These are phyloP conservation scores for Girardia tigrina DNA, from an alignment of 2,888 invertebrate species.

Conservation along the genomic window DNA sequence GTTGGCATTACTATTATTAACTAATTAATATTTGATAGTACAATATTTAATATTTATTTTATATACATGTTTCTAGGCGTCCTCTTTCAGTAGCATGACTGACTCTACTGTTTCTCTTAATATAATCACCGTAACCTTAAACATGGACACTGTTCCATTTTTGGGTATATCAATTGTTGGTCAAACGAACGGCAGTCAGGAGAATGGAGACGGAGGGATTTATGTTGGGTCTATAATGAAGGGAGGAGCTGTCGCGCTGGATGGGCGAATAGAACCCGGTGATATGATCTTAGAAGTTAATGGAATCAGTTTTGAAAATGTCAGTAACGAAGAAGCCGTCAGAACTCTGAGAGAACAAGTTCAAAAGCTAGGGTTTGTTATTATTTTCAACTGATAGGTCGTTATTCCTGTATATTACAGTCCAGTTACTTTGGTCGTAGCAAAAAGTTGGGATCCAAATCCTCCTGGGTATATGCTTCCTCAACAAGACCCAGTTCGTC, in stretches of 20 bases:
- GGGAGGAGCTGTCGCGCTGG: constrained; percentile 34
- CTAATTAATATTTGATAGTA: background rate
- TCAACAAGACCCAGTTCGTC: constrained; percentile 73
- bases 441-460: constrained; percentile 23
- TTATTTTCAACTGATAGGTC: background rate
- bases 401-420: background rate
- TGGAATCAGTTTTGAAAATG: constrained; percentile 34
- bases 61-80: constrained; percentile 57
- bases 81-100: constrained; percentile 81
- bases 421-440: constrained; percentile 57
- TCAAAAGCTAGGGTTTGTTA: constrained; percentile 28
- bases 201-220: constrained; percentile 35
- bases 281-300: constrained; percentile 36
- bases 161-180: constrained; percentile 35
- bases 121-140: constrained; percentile 34
- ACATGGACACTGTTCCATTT: constrained; percentile 32
- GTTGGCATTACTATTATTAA: background rate
- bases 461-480: background rate
- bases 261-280: constrained; percentile 35
- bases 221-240: constrained; percentile 36
- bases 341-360: constrained; percentile 32
- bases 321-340: constrained; percentile 35
- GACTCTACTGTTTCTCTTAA: constrained; percentile 52
- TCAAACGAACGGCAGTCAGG: constrained; percentile 26
- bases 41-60: background rate